These are phyloP conservation scores for Ptychochromis oligacanthus DNA, from an alignment of 2,113 vertebrate species.

Conservation along the genomic window DNA sequence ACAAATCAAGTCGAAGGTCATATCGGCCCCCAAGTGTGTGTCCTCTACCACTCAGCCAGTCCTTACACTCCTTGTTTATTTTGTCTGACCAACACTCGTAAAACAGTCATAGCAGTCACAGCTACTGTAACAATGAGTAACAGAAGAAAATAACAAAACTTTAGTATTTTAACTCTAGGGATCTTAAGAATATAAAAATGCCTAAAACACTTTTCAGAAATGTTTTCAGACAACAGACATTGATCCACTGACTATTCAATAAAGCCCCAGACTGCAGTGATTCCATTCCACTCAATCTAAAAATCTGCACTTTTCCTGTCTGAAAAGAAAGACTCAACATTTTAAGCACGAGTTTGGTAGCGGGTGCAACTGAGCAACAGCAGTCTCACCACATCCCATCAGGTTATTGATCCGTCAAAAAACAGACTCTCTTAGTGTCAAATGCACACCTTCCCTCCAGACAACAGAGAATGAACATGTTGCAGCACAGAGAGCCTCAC, in stretches of 20 bases:
- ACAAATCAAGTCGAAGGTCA: not conserved
- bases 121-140: not conserved
- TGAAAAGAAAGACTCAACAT: not conserved
- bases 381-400: slow-evolving; percentile 24
- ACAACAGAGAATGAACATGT: slow-evolving; percentile 32
- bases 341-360: not conserved
- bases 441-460: not conserved
- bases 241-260: not conserved
- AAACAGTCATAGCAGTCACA: not conserved
- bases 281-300: not conserved
- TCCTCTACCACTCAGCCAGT: not conserved
- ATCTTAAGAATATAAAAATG: not conserved
- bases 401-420: slow-evolving; percentile 54
- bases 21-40: not conserved
- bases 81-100: not conserved
- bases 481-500: not conserved
- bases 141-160: not conserved
- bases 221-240: not conserved
- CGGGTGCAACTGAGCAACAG: not conserved
- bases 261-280: not conserved
- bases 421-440: slow-evolving; percentile 6
- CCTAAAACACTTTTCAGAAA: not conserved
- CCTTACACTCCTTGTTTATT: not conserved
- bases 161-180: not conserved
- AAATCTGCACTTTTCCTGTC: not conserved